These are phyloP conservation scores for Pandemis cinnamomeana DNA, from an alignment of 2,888 invertebrate species.

Conservation along the genomic window DNA sequence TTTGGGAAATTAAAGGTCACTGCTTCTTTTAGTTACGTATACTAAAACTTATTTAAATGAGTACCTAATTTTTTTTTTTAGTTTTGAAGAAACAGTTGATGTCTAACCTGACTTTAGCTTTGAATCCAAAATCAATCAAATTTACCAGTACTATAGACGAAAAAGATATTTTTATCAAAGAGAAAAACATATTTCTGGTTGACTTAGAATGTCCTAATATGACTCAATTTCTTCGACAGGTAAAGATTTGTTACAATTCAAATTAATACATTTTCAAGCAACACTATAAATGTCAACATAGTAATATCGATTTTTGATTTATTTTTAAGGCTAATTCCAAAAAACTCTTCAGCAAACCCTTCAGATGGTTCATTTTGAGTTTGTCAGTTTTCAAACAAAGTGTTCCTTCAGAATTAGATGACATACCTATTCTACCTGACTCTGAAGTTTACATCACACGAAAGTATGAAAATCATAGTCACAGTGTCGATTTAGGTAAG, in stretches of 20 bases:
- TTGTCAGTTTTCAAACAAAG: conserved; percentile 32
- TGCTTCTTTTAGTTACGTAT: too few relatives aligned
- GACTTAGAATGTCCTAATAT: conserved; percentile 53
- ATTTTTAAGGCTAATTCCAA: conserved; percentile 52
- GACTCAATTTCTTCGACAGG: conserved; percentile 50
- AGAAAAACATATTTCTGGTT: conserved; percentile 49
- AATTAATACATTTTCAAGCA: background rate
- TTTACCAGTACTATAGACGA: conserved; percentile 47
- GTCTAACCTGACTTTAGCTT: conserved; percentile 44
- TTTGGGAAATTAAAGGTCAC: background rate
- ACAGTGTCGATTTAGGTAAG: conserved; percentile 57
- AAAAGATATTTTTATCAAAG: conserved; percentile 40
- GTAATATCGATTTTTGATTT: background rate
- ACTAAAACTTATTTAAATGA: too few relatives aligned
- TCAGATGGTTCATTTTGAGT: conserved; percentile 65
- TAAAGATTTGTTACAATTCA: conserved; percentile 42
- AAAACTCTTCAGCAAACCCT: conserved; percentile 56
- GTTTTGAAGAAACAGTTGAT: conserved; percentile 51
- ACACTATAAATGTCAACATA: background rate
- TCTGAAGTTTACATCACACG: conserved; percentile 62
- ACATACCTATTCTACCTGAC: conserved; percentile 58
- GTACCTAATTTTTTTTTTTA: conserved; percentile 22
- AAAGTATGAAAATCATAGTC: conserved; percentile 43
- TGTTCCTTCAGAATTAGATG: conserved; percentile 46
- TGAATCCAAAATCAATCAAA: conserved; percentile 48